Percentiles rank a stretch among this genome's conserved stretches.
Evolutionary conservation across 2,797 vertebrate species (phyloP).

Genomic region (Naso thynnoides): DNA sequence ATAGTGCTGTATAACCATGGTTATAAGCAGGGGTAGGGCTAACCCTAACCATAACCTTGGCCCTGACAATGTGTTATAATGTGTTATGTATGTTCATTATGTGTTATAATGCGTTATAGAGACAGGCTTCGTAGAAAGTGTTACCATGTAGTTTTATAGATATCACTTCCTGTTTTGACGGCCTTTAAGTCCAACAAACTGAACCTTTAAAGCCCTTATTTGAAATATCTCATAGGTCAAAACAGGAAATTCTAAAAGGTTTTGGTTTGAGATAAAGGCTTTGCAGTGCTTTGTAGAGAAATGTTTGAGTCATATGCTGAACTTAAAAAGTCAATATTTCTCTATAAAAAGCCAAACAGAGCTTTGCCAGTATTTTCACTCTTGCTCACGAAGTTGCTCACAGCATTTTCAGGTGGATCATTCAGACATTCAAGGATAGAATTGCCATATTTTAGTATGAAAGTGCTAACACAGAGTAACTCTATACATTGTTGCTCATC

Average conservation of each 20-base stretch:
- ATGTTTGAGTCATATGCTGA: too few species aligned
- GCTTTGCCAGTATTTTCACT: constrained; percentile 1
- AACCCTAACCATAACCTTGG: too few species aligned
- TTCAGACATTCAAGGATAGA: neutral
- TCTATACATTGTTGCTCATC: neutral
- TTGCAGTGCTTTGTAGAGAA: too few species aligned
- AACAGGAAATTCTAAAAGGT: neutral
- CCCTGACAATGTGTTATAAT: too few species aligned
- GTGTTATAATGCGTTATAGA: too few species aligned
- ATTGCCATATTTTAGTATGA: neutral
- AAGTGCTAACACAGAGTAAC: neutral
- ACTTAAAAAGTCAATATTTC: neutral
- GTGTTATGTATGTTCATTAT: too few species aligned
- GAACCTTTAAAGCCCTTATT: neutral
- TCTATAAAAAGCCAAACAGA: neutral
- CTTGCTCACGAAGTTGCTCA: neutral
- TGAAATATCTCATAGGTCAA: neutral
- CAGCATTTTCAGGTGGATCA: constrained; percentile 5
- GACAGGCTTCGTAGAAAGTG: too few species aligned
- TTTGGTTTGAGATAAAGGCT: neutral
- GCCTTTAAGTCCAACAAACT: too few species aligned
- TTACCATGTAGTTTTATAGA: too few species aligned
- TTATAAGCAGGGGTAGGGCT: too few species aligned
- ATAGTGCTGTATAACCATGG: too few species aligned
- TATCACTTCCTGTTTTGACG: too few species aligned